Evolutionary conservation across 2,113 vertebrate species (phyloP).

Genomic region (Phaethornis superciliosus): DNA sequence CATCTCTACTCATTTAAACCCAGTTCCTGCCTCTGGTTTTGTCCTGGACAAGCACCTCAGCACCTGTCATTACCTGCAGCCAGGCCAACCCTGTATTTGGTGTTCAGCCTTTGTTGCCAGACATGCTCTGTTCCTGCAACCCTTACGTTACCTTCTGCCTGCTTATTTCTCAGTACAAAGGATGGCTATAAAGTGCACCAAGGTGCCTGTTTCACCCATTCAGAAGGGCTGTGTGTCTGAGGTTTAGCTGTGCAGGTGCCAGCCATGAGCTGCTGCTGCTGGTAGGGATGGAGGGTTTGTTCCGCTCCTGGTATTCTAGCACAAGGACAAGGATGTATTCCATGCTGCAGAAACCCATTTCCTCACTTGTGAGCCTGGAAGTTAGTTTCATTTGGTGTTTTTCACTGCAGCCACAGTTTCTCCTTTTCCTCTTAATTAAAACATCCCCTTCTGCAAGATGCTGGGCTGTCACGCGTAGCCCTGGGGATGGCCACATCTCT

Average conservation of each 20-base stretch:
- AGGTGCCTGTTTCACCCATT: background rate
- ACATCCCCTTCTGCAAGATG: background rate
- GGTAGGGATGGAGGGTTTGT: background rate
- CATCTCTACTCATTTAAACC: background rate
- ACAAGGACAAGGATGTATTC: background rate
- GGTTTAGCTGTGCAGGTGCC: background rate
- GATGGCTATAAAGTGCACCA: background rate
- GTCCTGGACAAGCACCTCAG: background rate
- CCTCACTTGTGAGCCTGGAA: background rate
- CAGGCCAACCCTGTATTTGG: background rate
- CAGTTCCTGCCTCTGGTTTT: background rate
- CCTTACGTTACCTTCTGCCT: rapidly evolving
- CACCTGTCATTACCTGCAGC: background rate
- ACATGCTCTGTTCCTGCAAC: rapidly evolving
- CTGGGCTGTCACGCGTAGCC: background rate
- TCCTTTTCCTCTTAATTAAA: background rate
- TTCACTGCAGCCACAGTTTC: background rate
- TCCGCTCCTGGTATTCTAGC: rapidly evolving
- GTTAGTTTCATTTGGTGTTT: background rate
- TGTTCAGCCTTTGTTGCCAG: background rate
- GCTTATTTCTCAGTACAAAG: background rate
- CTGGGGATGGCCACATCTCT: background rate
- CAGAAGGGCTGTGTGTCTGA: background rate
- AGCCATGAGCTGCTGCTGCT: background rate
- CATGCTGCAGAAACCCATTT: background rate